Conservation (phyloP, 2,888 invertebrate genomes). For the Pseudococcus viburni region DNA sequence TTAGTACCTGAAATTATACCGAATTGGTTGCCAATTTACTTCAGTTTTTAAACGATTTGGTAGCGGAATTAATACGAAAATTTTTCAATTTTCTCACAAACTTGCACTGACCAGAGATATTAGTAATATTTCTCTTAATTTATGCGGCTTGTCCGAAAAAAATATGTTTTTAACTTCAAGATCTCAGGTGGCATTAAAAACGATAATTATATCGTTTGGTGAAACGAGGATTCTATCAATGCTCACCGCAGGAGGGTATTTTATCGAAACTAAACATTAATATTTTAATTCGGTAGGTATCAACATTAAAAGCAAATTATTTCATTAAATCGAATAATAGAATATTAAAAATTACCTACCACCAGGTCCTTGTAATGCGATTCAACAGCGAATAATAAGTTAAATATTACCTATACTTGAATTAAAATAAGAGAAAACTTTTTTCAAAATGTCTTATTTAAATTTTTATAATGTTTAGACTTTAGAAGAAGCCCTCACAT, state of each 20-base stretch:
- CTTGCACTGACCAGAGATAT: too few species aligned
- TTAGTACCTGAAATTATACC: too few species aligned
- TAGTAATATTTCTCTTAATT: neutral
- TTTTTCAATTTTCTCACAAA: too few species aligned
- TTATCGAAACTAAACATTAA: conserved; percentile 14
- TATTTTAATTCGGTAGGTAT: neutral
- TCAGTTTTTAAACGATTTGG: too few species aligned
- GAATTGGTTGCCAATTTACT: too few species aligned
- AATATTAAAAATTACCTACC: neutral
- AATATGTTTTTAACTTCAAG: neutral
- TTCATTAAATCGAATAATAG: conserved; percentile 1
- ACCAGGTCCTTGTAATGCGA: too few species aligned
- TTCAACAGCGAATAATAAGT: neutral
- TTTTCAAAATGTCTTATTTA: too few species aligned
- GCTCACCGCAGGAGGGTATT: conserved; percentile 29
- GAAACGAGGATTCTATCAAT: conserved; percentile 36
- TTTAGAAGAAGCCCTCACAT: too few species aligned
- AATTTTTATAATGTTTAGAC: too few species aligned
- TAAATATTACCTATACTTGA: too few species aligned
- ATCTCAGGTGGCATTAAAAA: neutral
- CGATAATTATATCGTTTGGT: conserved; percentile 31
- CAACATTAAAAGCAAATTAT: conserved; percentile 41
- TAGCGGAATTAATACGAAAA: too few species aligned
- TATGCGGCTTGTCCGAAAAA: neutral
- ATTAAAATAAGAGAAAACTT: too few species aligned